Evolutionary conservation across 1,140 invertebrate species (phyloP).

Genomic region (Diuraphis noxia): DNA sequence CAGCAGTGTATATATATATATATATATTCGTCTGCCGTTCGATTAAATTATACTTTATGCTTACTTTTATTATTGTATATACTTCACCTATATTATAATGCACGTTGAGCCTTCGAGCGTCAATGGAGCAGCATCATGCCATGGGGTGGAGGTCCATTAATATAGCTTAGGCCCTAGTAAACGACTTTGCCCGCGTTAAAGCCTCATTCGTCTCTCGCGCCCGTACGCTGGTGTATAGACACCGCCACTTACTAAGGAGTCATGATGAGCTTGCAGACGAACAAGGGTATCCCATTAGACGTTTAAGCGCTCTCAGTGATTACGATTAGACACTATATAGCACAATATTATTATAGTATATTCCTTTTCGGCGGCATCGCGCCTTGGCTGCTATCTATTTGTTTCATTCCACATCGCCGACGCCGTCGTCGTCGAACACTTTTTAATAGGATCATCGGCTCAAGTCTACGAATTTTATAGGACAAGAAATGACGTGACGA

Average conservation of each 20-base stretch:
- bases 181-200: slow-evolving; percentile 19
- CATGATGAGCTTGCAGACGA: slow-evolving; percentile 5
- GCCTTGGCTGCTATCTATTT: slow-evolving; percentile 33
- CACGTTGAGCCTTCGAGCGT: not conserved
- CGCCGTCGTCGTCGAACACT: slow-evolving; percentile 14
- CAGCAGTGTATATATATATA: too few relatives aligned
- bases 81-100: not conserved
- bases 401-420: slow-evolving; percentile 34
- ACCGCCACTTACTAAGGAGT: not conserved
- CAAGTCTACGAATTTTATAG: not conserved
- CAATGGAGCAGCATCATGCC: not conserved
- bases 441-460: slow-evolving; percentile 48
- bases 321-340: slow-evolving; percentile 23
- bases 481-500: not conserved
- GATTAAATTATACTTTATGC: slow-evolving; percentile 12
- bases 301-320: slow-evolving; percentile 18
- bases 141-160: not conserved
- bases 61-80: not conserved
- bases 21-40: not conserved
- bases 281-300: slow-evolving; percentile 32
- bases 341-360: not conserved
- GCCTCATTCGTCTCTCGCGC: not conserved
- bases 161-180: not conserved
- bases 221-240: not conserved
- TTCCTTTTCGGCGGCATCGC: not conserved